Evolutionary conservation across 2,113 vertebrate genomes (phyloP).

Genomic region (Calonectris borealis): DNA sequence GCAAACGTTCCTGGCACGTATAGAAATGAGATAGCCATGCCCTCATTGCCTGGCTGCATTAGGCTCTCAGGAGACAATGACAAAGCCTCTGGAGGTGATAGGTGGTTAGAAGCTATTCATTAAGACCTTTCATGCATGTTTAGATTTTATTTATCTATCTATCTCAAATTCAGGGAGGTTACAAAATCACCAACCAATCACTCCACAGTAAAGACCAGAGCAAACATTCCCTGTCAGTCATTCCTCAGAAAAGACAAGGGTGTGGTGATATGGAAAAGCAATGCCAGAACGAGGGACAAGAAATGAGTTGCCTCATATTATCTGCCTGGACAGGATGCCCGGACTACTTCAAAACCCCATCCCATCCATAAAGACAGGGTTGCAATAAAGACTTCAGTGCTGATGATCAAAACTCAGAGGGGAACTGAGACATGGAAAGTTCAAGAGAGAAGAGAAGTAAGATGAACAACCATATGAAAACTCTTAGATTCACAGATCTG

Average conservation of each 20-base stretch:
- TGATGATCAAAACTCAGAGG: background rate
- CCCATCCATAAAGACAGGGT: background rate
- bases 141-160: background rate
- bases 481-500: background rate
- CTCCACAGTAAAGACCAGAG: background rate
- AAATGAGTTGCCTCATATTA: background rate
- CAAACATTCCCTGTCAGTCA: background rate
- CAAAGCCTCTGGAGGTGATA: background rate
- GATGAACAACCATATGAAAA: background rate
- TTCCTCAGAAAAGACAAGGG: background rate
- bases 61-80: background rate
- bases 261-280: background rate
- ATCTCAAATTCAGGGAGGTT: background rate
- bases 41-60: background rate
- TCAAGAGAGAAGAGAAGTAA: background rate
- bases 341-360: background rate
- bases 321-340: background rate
- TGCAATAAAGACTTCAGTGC: background rate
- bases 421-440: background rate
- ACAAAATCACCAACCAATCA: background rate
- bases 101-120: background rate
- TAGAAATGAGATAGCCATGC: background rate
- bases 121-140: background rate
- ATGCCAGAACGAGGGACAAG: background rate
- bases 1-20: background rate